Evolutionary conservation across 2,113 vertebrate genomes (phyloP), one percentile per base, ranked within the genome.

Genomic region (Hyla sarda): DNA sequence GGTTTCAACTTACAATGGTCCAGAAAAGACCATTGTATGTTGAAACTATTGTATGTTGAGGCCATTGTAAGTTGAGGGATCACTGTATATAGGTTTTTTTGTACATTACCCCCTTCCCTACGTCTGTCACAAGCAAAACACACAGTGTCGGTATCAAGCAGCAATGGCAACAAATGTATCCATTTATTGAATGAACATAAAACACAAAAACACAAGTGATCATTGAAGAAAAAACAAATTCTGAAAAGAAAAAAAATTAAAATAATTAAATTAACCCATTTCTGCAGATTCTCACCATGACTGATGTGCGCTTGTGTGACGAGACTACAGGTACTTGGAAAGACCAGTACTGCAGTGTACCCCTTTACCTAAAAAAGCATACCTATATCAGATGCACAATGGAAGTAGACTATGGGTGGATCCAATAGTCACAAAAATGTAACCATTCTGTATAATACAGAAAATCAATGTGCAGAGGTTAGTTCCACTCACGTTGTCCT

Each of bases 231-330:
- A 82, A 71, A 32, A 67, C 23, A 60, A 25, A 62, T 6, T 7
- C 16, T 13, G 9, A 58, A 79, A 79, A 28, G 21, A 60, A 37
- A n/a, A 34, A 47, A 74, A 25, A 73, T 30, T 19, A 34, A 37
- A 23, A 48, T 12, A 28, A 34, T 3, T 2, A 23, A 21, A 37
- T 10, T 37, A 37, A 30, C 77, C 77, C 32, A 45, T 45, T 83
- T 83, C 72, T 50, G 71, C 82, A 48, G 82, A 84, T 52, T 16
- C 37, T 45, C 52, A 47, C 72, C 72, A 62, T 14, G 83, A 84
- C 83, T 77, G 56, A 84, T 84, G 83, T 65, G 82, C 47, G 67
- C 69, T 74, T 47, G 47, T 56, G 82, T 84, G 82, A 84, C 82
- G 58, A 37, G 28, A 54, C 50, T 6, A 54, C n/a, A 3, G 28